Evolutionary conservation across 2,113 vertebrate species (phyloP), one percentile per base, ranked within the genome.

Genomic region (Gallinago undulata): DNA sequence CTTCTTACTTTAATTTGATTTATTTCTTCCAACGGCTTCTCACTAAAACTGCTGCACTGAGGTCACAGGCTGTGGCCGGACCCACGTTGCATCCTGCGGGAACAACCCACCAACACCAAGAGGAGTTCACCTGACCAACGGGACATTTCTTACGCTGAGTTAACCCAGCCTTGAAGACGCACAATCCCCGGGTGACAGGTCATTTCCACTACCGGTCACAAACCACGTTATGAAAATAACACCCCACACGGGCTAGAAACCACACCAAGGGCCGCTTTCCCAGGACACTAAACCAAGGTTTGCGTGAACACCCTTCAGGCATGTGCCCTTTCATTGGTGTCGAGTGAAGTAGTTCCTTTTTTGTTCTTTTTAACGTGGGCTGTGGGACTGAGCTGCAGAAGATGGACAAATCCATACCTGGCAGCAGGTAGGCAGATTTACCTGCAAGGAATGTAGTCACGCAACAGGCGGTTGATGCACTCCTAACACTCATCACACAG

Each of bases 281-380:
- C 67, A 48, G 30, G 33, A 13, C n/a, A 10, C 17, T 8, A 7
- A 12, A 7, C 15, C 1, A 1, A 72, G 37, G 31, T 7, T 28
- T 6, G 22, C 31, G 25, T 2, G 11, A 39, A 19, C 33, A 39
- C 17, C 30, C 25, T 47, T 22, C 51, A 14, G 0, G 1, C 13
- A 16, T 1, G 5, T 13, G 35, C 35, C 11, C 41, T 19, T 41
- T 41, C 9, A 1, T 24, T 64, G 1, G 0, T 28, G 33, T 11
- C 10, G 7, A 56, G 50, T 13, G 50, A 51, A 13, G 50, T 47
- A 19, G 45, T 45, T 47, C 19, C 19, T 47, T 47, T 84, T 15
- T 45, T 45, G 17, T 47, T 47, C 19, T 47, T 47, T 84, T 15
- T 12, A 62, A 56, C 27, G 10, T 21, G 12, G 19, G 22, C 21